These are phyloP conservation scores for Apotomis betuletana DNA, from an alignment of 2,888 invertebrate species.

Conservation along the genomic window DNA sequence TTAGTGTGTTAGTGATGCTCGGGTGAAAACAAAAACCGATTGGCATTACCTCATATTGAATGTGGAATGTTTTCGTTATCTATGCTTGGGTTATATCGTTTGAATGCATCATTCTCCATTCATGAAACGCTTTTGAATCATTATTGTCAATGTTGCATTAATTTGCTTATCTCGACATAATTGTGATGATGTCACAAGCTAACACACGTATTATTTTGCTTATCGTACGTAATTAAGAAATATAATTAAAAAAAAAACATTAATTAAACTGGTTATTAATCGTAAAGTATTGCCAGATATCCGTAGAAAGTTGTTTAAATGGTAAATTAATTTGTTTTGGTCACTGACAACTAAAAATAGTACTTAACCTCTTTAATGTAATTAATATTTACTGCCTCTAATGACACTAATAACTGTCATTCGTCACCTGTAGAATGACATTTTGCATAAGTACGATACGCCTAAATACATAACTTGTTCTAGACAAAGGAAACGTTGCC, in stretches of 20 bases:
- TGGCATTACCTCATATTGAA: slow-evolving; percentile 13
- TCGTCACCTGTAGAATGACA: slow-evolving; percentile 27
- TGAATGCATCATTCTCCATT: slow-evolving; percentile 35
- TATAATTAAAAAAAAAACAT: slow-evolving; percentile 11
- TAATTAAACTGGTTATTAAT: slow-evolving; percentile 14
- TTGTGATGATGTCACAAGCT: slow-evolving; percentile 15
- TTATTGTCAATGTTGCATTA: slow-evolving; percentile 27
- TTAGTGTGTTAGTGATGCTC: slow-evolving; percentile 8
- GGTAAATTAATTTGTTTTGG: slow-evolving; percentile 18
- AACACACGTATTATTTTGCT: slow-evolving; percentile 7
- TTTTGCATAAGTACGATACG: slow-evolving; percentile 35
- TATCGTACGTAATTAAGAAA: slow-evolving; percentile 12
- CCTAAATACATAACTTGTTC: slow-evolving; percentile 38
- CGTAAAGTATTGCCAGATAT: slow-evolving; percentile 5
- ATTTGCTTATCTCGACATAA: slow-evolving; percentile 20
- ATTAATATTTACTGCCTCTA: background rate
- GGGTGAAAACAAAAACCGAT: slow-evolving; percentile 17
- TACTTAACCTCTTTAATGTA: slow-evolving; percentile 11
- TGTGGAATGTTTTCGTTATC: slow-evolving; percentile 23
- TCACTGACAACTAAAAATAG: background rate
- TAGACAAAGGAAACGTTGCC: slow-evolving; percentile 40
- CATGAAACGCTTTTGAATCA: slow-evolving; percentile 30
- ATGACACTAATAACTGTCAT: slow-evolving; percentile 21
- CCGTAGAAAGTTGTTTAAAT: slow-evolving; percentile 13
- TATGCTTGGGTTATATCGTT: slow-evolving; percentile 4